These are phyloP conservation scores for Anthoscopus minutus DNA, from an alignment of 2,113 vertebrate species.

Conservation along the genomic window DNA sequence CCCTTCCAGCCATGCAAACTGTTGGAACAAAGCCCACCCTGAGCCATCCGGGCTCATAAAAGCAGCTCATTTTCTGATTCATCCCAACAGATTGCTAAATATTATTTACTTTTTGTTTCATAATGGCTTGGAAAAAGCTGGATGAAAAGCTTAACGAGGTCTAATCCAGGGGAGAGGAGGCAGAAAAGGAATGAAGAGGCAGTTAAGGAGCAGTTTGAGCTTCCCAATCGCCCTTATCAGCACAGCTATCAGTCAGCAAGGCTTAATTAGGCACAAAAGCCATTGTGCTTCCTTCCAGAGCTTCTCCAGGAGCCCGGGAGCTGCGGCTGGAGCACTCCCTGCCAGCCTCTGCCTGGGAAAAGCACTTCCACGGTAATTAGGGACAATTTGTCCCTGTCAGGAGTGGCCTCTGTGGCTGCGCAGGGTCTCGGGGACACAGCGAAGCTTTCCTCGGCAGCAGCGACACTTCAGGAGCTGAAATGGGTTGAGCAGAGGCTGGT, in stretches of 20 bases:
- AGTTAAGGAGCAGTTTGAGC: slow-evolving; percentile 28
- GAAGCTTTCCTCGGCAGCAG: not conserved
- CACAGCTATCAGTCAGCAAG: slow-evolving; percentile 36
- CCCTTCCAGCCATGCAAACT: not conserved
- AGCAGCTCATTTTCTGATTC: slow-evolving; percentile 6
- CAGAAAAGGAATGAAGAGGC: not conserved
- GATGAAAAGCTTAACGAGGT: slow-evolving; percentile 8
- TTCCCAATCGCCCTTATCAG: slow-evolving; percentile 43
- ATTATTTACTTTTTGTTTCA: not conserved
- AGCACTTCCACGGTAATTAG: not conserved
- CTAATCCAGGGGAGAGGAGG: not conserved
- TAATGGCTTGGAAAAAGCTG: not conserved
- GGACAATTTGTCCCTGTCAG: not conserved
- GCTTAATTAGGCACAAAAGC: slow-evolving; percentile 23
- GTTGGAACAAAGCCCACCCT: not conserved
- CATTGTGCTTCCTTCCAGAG: not conserved
- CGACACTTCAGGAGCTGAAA: not conserved
- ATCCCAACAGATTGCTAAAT: not conserved
- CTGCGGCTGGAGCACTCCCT: not conserved
- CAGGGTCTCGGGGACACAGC: not conserved
- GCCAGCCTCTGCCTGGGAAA: not conserved
- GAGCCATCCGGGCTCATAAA: not conserved
- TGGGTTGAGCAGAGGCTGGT: rapidly evolving
- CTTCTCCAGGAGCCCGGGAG: not conserved
- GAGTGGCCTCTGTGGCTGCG: not conserved